Evolutionary conservation across 2,888 invertebrate species (phyloP).

Genomic region (Tenthredo notha): DNA sequence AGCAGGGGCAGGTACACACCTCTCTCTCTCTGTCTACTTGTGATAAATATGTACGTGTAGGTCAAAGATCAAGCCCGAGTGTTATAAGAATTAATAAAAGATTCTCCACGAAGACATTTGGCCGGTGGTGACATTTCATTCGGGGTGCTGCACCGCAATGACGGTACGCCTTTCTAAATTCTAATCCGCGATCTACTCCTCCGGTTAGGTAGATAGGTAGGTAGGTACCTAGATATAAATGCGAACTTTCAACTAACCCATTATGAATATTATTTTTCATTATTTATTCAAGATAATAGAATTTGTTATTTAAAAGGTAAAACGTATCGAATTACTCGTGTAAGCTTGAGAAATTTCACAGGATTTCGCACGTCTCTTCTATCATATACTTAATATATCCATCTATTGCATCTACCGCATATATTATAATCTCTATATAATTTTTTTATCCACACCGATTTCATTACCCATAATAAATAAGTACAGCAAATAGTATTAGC

Average conservation of each 20-base stretch:
- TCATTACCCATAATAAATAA: background rate
- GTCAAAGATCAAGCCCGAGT: background rate
- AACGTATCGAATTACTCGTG: conserved; percentile 2
- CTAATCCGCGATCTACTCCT: conserved; percentile 62
- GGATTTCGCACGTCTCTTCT: background rate
- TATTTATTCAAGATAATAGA: conserved; percentile 15
- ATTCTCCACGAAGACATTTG: conserved; percentile 26
- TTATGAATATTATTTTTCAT: background rate
- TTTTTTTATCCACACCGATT: background rate
- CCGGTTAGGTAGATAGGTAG: conserved; percentile 42
- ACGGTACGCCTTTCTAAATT: conserved; percentile 62
- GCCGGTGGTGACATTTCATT: conserved; percentile 63
- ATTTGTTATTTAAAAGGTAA: conserved; percentile 20
- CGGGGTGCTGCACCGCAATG: background rate
- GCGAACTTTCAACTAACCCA: conserved; percentile 59
- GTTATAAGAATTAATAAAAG: background rate
- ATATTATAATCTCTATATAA: too few relatives aligned
- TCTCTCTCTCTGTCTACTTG: background rate
- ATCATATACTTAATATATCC: background rate
- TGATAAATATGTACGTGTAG: background rate
- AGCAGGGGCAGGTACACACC: too few relatives aligned
- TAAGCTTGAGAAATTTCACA: background rate
- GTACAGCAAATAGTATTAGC: background rate
- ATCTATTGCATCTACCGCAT: background rate
- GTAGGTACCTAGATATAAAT: conserved; percentile 24